Conservation (phyloP, 2,797 vertebrate species). For the Gambusia yucatana region DNA sequence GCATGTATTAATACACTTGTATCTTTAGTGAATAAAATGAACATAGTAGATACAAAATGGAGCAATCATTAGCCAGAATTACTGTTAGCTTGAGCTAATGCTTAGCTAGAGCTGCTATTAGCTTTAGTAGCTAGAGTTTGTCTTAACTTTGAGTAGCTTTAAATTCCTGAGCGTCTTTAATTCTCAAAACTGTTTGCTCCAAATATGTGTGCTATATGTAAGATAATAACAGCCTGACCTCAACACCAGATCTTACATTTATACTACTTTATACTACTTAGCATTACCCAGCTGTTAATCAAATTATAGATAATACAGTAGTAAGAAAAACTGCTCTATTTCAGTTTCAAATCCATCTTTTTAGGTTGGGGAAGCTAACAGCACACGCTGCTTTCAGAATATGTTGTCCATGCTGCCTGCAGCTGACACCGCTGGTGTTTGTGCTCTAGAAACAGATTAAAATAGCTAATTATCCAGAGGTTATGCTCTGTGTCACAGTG, state of each 20-base stretch:
- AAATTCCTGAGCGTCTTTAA: not conserved
- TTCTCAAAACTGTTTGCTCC: not conserved
- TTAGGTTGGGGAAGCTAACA: slow-evolving; percentile 28
- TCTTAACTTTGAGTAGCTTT: not conserved
- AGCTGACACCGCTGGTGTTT: not conserved
- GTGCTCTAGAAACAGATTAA: slow-evolving; percentile 5
- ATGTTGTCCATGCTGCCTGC: slow-evolving; percentile 13
- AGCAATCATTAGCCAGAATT: not conserved
- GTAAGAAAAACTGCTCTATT: slow-evolving; percentile 21
- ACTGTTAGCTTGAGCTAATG: not conserved
- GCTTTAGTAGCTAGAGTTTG: not conserved
- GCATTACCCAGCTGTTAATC: not conserved
- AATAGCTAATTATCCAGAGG: slow-evolving; percentile 7
- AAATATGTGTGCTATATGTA: not conserved
- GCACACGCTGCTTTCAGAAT: slow-evolving; percentile 26
- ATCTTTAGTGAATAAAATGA: not conserved
- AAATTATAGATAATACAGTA: not conserved
- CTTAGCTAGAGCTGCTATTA: not conserved
- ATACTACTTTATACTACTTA: not conserved
- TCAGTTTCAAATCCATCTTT: slow-evolving; percentile 52
- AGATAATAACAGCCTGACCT: not conserved
- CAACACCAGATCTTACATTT: not conserved
- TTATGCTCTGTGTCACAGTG: not conserved
- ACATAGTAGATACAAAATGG: not conserved
- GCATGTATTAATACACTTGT: not conserved